Conservation (phyloP, 1,140 invertebrate species). For the Bombus cullumanus region DNA sequence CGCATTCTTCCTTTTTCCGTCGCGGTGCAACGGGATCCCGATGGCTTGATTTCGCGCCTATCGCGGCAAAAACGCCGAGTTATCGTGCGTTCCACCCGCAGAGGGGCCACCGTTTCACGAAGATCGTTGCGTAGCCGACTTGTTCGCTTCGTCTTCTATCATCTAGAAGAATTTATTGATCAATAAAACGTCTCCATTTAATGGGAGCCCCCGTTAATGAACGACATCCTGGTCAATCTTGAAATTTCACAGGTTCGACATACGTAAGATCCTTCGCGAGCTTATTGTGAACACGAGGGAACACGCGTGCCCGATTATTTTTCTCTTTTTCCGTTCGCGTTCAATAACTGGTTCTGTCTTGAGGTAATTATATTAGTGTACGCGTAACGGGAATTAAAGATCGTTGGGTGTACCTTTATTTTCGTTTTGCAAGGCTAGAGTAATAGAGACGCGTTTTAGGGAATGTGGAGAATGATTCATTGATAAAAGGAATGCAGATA, state of each 20-base stretch:
- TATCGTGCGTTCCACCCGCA: slow-evolving; percentile 16
- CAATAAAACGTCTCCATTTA: slow-evolving; percentile 40
- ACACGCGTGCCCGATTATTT: not conserved
- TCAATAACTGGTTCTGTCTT: slow-evolving; percentile 34
- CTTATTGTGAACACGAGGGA: not conserved
- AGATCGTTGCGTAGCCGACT: not conserved
- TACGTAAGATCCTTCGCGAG: not conserved
- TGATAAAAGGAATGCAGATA: not conserved
- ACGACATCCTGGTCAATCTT: not conserved
- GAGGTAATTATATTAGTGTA: slow-evolving; percentile 23
- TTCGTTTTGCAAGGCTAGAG: not conserved
- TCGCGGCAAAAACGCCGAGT: slow-evolving; percentile 28
- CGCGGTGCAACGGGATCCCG: slow-evolving; percentile 56
- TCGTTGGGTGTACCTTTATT: not conserved
- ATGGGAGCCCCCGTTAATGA: slow-evolving; percentile 26
- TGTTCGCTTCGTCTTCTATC: not conserved
- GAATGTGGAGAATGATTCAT: not conserved
- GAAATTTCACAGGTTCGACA: slow-evolving; percentile 15
- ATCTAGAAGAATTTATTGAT: slow-evolving; percentile 32
- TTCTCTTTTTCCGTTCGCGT: not conserved
- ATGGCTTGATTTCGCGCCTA: slow-evolving; percentile 45
- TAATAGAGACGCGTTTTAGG: not conserved
- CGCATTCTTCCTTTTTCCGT: slow-evolving; percentile 34
- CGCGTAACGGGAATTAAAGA: slow-evolving; percentile 30
- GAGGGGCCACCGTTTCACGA: not conserved